Base-by-base conservation (phyloP, 1,140 invertebrate species). In the Drosophila parvula region DNA sequence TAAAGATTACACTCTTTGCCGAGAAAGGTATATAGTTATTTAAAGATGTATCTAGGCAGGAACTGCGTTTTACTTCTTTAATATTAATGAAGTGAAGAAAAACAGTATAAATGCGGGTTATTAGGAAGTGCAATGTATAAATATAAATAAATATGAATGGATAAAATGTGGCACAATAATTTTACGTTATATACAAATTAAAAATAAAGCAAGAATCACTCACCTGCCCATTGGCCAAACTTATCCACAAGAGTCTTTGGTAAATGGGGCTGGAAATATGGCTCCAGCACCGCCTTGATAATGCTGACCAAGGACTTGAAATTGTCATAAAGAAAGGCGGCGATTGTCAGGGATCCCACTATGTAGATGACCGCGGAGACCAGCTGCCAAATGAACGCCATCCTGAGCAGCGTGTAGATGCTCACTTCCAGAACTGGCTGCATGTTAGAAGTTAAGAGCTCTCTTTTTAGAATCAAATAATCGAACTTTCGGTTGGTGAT, bases 171-270 rank as follows among this genome's bases (percentile, higher is more conserved):
- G 5, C 9, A 27, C 14, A n/a, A n/a, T n/a, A n/a, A n/a, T n/a
- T n/a, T n/a, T n/a, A n/a, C n/a, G n/a, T n/a, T n/a, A n/a, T n/a
- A n/a, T n/a, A n/a, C n/a, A 1, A 5, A 44, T 1, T 36, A 9
- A 27, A 27, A 38, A 22, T 8, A 4, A 34, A 12, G 7, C 1
- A 16, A 2, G 22, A 18, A 5, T 9, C 11, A 69, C 91, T 92
- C 43, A 94, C 94, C 94, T 74, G 94, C 94, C 94, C 94, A 94
- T 70, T 93, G 91, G 81, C 94, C 94, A 78, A 92, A 94, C 78
- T 93, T 93, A 65, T 94, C 93, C 32, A 92, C 64, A 73, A 94
- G 75, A 5, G 92, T 91, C 73, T 93, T 91, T 51, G 93, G 93
- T 71, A 94, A 92, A 22, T 92, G 83, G 5, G 94, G 94, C 81